Evolutionary conservation across 2,113 vertebrate species (phyloP).

Genomic region (Callopanchax toddi): DNA sequence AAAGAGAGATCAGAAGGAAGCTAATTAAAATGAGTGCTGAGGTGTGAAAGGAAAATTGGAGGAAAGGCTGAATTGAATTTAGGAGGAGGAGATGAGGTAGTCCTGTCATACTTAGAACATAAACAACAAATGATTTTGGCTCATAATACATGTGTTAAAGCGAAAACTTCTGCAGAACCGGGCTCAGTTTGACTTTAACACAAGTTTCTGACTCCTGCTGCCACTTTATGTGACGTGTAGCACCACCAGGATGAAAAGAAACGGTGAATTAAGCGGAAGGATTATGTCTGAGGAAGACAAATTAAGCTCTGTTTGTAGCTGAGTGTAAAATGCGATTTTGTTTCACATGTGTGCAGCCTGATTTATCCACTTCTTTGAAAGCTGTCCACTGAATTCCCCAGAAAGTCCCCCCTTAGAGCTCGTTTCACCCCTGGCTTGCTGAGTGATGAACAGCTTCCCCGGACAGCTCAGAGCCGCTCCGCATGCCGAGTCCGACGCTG

Average conservation of each 20-base stretch:
- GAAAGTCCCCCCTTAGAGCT: constrained; percentile 36
- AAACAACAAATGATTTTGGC: neutral
- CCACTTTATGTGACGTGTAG: constrained; percentile 25
- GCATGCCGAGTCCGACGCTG: constrained; percentile 47
- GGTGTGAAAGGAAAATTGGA: constrained; percentile 53
- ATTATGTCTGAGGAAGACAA: constrained; percentile 59
- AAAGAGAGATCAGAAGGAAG: constrained; percentile 57
- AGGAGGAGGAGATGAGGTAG: constrained; percentile 10
- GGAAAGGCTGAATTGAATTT: constrained; percentile 49
- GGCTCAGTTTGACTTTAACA: constrained; percentile 28
- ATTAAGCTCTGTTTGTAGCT: constrained; percentile 49
- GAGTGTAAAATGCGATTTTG: constrained; percentile 54
- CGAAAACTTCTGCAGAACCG: neutral
- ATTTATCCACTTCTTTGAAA: constrained; percentile 46
- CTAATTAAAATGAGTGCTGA: constrained; percentile 73
- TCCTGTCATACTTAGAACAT: constrained; percentile 7
- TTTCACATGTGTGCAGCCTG: constrained; percentile 29
- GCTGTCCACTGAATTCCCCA: constrained; percentile 31
- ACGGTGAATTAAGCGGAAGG: constrained; percentile 46
- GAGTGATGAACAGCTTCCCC: constrained; percentile 45
- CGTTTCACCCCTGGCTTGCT: constrained; percentile 41
- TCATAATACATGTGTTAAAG: neutral
- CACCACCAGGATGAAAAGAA: constrained; percentile 39
- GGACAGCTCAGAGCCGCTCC: constrained; percentile 36
- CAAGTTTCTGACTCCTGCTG: neutral